Conservation (phyloP, 2,113 vertebrate species). For the Gasterosteus aculeatus region DNA sequence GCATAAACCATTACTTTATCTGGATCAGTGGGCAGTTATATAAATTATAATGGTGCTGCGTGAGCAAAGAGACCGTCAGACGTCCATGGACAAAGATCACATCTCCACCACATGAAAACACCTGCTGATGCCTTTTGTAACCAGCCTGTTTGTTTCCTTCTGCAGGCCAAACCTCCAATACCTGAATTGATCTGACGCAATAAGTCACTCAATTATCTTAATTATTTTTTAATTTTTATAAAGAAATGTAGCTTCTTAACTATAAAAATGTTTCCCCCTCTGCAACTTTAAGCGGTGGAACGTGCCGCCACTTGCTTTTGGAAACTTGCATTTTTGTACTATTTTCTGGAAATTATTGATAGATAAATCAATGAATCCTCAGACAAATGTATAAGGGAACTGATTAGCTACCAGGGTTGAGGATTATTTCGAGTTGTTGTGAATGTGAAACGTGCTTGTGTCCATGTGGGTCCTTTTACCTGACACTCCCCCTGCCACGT, state of each 20-base stretch:
- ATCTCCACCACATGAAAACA: slow-evolving; percentile 29
- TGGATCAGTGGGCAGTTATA: slow-evolving; percentile 2
- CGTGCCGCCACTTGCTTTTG: background rate
- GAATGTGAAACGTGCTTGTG: background rate
- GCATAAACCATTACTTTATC: background rate
- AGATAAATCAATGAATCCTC: background rate
- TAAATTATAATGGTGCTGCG: slow-evolving; percentile 9
- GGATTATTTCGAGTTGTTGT: background rate
- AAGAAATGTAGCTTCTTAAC: background rate
- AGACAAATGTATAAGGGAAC: background rate
- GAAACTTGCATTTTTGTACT: background rate
- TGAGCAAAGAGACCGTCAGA: slow-evolving; percentile 8
- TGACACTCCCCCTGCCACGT: slow-evolving; percentile 90
- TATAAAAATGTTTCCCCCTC: background rate
- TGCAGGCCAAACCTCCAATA: background rate
- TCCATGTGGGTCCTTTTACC: slow-evolving; percentile 79
- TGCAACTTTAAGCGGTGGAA: background rate
- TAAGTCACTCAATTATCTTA: background rate
- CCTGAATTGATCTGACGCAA: background rate
- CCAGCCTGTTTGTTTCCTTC: background rate
- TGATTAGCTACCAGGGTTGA: background rate
- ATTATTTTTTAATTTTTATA: background rate
- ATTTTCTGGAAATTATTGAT: background rate
- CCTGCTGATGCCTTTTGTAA: slow-evolving; percentile 39
- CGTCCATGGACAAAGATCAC: slow-evolving; percentile 30